Conservation (phyloP, 2,888 invertebrate genomes). For the Abscondita cerata region DNA sequence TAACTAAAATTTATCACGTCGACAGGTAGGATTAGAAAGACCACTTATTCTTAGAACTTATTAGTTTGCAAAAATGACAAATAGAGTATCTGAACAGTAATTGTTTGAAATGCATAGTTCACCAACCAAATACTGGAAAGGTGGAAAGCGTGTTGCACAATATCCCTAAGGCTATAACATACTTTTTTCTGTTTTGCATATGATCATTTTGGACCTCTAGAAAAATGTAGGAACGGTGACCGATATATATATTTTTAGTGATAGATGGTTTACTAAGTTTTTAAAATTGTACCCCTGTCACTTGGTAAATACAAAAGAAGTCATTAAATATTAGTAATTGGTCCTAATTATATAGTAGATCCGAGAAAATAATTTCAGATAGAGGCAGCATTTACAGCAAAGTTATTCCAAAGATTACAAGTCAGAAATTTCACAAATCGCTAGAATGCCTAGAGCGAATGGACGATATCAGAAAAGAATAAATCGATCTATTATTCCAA, state of each 20-base stretch:
- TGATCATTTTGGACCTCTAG: slow-evolving; percentile 14
- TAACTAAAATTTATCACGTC: slow-evolving; percentile 43
- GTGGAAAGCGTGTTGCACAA: slow-evolving; percentile 8
- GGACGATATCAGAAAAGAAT: not conserved
- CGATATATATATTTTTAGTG: slow-evolving; percentile 16
- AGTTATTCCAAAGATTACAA: slow-evolving; percentile 40
- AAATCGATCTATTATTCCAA: not conserved
- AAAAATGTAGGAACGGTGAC: slow-evolving; percentile 6
- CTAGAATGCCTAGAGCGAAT: not conserved
- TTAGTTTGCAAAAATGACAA: slow-evolving; percentile 10
- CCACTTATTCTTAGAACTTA: slow-evolving; percentile 3
- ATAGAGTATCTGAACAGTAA: too few relatives aligned
- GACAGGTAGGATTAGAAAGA: slow-evolving; percentile 42
- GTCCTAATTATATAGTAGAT: slow-evolving; percentile 27
- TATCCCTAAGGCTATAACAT: slow-evolving; percentile 1
- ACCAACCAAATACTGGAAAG: not conserved
- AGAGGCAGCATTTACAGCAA: slow-evolving; percentile 45
- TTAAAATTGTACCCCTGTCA: slow-evolving; percentile 10
- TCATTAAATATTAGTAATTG: slow-evolving; percentile 7
- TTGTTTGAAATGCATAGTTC: too few relatives aligned
- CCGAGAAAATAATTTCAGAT: slow-evolving; percentile 42
- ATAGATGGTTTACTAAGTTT: slow-evolving; percentile 16
- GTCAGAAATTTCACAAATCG: slow-evolving; percentile 28
- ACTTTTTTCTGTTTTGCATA: slow-evolving; percentile 5
- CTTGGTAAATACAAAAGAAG: slow-evolving; percentile 2